A percentile compares a stretch with the other conserved stretches of the same genome.
Evolutionary conservation across 2,888 invertebrate genomes (phyloP).

Genomic region (Aleiodes leptofemur): DNA sequence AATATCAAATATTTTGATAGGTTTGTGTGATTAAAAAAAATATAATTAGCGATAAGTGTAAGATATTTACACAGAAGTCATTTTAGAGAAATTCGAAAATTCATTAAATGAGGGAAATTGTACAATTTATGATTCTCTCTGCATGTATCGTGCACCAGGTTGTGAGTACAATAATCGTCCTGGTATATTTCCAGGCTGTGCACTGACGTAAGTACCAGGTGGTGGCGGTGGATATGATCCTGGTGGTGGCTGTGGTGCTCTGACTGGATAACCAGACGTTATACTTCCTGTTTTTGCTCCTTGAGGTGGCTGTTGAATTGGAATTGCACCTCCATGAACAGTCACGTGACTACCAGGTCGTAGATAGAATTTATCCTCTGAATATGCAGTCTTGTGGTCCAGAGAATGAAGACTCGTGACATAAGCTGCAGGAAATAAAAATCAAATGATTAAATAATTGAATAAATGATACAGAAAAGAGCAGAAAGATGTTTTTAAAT

Average conservation of each 20-base stretch:
- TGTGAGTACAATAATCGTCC: conserved; percentile 70
- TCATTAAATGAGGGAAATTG: no score
- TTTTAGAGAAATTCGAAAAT: no score
- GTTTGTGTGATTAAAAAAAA: no score
- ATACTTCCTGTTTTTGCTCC: conserved; percentile 88
- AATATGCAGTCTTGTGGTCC: conserved; percentile 72
- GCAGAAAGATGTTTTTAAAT: no score
- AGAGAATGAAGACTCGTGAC: conserved; percentile 70
- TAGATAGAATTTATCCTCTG: conserved; percentile 75
- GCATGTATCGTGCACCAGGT: conserved; percentile 69
- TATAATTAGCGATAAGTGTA: no score
- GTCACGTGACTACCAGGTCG: conserved; percentile 78
- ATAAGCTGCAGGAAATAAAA: conserved; percentile 63
- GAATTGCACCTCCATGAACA: conserved; percentile 78
- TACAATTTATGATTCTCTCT: conserved; percentile 64
- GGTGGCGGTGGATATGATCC: conserved; percentile 64
- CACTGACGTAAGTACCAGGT: conserved; percentile 69
- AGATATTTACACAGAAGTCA: no score
- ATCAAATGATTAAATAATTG: not conserved
- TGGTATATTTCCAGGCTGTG: conserved; percentile 67
- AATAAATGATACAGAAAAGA: not conserved
- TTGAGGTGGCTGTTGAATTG: conserved; percentile 79
- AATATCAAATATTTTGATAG: no score
- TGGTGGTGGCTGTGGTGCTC: conserved; percentile 74
- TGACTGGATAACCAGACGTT: conserved; percentile 89